Percentiles rank a stretch among this genome's conserved stretches.
These are phyloP conservation scores for Florisuga fusca DNA, from an alignment of 2,797 vertebrate species.

Conservation along the genomic window DNA sequence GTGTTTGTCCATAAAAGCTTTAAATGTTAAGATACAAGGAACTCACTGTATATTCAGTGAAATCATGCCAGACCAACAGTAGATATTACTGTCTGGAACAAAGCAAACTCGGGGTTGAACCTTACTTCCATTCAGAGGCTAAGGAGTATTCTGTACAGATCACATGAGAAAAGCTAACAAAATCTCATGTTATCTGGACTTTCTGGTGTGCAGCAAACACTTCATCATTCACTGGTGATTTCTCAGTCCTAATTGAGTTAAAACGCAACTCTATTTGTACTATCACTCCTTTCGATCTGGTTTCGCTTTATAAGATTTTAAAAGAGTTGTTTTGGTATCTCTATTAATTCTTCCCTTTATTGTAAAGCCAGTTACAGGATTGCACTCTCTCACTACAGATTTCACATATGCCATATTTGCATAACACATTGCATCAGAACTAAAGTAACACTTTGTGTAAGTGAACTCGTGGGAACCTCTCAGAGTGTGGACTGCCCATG, in stretches of 20 bases:
- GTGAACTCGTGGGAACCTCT: background rate
- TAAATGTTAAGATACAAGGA: background rate
- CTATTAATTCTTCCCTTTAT: background rate
- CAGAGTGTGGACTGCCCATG: background rate
- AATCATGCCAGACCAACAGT: background rate
- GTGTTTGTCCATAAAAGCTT: background rate
- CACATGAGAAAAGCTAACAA: background rate
- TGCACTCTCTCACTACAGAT: background rate
- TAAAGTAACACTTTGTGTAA: background rate
- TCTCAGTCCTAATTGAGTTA: background rate
- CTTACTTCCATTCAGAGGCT: background rate
- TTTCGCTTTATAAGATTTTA: conserved; percentile 10
- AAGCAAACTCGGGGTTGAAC: background rate
- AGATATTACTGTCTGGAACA: background rate
- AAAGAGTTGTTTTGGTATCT: background rate
- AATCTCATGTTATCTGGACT: background rate
- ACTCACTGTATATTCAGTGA: background rate
- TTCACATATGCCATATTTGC: background rate
- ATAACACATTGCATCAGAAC: background rate
- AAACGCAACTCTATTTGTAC: background rate
- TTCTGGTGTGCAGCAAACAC: background rate
- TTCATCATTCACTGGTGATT: background rate
- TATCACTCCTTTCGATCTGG: background rate
- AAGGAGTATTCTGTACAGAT: background rate
- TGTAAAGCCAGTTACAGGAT: background rate